Percentiles rank a stretch among this genome's conserved stretches.
Conservation (phyloP, 2,113 vertebrate species). For the Callocephalon fimbriatum region DNA sequence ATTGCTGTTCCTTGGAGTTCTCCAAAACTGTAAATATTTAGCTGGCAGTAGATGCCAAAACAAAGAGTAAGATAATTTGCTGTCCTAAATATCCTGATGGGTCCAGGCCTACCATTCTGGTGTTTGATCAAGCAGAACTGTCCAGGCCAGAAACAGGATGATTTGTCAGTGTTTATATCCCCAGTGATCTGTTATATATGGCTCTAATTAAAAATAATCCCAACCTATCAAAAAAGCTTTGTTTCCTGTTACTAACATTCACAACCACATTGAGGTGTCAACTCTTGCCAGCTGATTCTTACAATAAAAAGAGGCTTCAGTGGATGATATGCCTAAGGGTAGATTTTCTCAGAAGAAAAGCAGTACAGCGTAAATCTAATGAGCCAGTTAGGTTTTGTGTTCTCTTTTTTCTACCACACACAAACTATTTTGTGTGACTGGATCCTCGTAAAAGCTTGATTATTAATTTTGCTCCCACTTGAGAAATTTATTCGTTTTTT, state of each 20-base stretch:
- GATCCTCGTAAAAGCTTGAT: background rate
- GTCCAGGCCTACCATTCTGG: background rate
- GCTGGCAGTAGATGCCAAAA: background rate
- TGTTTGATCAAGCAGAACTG: background rate
- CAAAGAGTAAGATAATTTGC: background rate
- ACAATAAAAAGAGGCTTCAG: background rate
- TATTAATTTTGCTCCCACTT: background rate
- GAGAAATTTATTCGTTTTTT: background rate
- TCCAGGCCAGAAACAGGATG: background rate
- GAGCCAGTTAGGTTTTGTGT: background rate
- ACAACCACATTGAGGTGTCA: background rate
- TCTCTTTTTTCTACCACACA: background rate
- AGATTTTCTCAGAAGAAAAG: background rate
- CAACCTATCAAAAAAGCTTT: background rate
- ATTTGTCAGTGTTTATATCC: background rate
- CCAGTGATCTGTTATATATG: background rate
- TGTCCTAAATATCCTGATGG: background rate
- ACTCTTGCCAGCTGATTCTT: background rate
- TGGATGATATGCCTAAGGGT: background rate
- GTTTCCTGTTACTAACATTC: background rate
- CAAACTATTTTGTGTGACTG: background rate
- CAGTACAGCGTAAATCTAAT: background rate
- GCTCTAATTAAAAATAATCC: background rate
- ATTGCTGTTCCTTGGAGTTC: background rate
- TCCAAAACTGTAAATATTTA: constrained; percentile 31